Evolutionary conservation across 2,113 vertebrate genomes (phyloP).

Genomic region (Tenrec ecaudatus): DNA sequence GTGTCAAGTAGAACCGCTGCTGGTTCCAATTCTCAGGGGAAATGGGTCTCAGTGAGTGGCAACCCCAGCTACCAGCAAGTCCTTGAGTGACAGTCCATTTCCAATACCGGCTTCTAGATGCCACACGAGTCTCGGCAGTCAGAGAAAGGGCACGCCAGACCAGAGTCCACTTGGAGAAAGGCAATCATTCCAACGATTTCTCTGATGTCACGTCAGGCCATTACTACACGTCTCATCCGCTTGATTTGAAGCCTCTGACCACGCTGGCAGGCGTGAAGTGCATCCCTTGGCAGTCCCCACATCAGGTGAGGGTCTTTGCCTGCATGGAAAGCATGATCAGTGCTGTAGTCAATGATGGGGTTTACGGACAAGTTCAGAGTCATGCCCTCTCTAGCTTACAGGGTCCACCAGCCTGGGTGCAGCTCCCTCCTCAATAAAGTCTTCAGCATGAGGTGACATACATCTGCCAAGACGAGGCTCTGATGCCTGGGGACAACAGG

Average conservation of each 20-base stretch:
- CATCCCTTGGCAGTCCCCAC: conserved; percentile 23
- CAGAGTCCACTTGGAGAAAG: conserved; percentile 56
- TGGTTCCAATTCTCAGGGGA: neutral
- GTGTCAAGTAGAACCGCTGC: conserved; percentile 1
- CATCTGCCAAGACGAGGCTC: neutral
- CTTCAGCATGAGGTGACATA: neutral
- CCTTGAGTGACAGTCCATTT: conserved; percentile 17
- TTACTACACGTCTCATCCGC: conserved; percentile 53
- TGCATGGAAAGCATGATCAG: conserved; percentile 33
- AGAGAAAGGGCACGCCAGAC: conserved; percentile 3
- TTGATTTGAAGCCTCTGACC: conserved; percentile 51
- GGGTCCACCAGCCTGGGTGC: neutral
- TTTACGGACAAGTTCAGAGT: conserved; percentile 1
- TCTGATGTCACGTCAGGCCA: conserved; percentile 66
- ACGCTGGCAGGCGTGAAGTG: conserved; percentile 36
- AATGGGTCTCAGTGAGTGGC: neutral
- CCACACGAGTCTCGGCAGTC: conserved; percentile 33
- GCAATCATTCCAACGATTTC: conserved; percentile 46
- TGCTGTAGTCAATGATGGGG: conserved; percentile 15
- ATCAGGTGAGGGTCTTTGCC: neutral
- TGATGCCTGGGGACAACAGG: neutral
- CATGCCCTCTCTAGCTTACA: neutral
- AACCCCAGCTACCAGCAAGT: neutral
- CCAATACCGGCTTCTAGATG: neutral
- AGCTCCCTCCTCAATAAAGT: neutral